These are phyloP conservation scores for Halcyon senegalensis DNA, from an alignment of 2,113 vertebrate species.

Conservation along the genomic window DNA sequence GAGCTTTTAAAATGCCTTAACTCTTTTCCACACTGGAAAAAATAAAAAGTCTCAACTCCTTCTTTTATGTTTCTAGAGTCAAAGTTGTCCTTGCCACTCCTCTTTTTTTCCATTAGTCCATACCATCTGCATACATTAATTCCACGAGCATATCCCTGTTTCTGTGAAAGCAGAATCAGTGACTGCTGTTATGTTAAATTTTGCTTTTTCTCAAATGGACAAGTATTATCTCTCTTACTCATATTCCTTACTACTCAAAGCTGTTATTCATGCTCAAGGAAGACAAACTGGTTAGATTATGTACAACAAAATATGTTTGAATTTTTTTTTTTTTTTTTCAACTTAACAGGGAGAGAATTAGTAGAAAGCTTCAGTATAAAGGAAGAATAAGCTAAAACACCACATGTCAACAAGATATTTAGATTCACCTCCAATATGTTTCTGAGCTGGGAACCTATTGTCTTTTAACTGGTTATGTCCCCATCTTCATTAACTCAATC, in stretches of 20 bases:
- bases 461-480: not conserved
- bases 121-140: not conserved
- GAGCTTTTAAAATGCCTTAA: not conserved
- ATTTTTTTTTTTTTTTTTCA: not conserved
- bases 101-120: not conserved
- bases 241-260: not conserved
- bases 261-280: not conserved
- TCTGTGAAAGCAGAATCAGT: not conserved
- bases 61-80: not conserved
- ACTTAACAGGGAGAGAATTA: not conserved
- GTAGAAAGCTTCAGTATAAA: not conserved
- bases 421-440: not conserved
- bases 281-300: not conserved
- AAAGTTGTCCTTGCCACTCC: not conserved
- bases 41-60: no score
- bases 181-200: not conserved
- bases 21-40: not conserved
- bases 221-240: not conserved
- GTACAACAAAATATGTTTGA: not conserved
- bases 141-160: not conserved
- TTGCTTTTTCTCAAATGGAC: not conserved
- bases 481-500: not conserved
- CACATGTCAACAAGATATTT: not conserved
- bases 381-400: not conserved
- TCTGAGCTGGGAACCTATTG: no score